These are phyloP conservation scores for Microcebus tavaratra DNA, from an alignment of 2,113 vertebrate species.

Conservation along the genomic window DNA sequence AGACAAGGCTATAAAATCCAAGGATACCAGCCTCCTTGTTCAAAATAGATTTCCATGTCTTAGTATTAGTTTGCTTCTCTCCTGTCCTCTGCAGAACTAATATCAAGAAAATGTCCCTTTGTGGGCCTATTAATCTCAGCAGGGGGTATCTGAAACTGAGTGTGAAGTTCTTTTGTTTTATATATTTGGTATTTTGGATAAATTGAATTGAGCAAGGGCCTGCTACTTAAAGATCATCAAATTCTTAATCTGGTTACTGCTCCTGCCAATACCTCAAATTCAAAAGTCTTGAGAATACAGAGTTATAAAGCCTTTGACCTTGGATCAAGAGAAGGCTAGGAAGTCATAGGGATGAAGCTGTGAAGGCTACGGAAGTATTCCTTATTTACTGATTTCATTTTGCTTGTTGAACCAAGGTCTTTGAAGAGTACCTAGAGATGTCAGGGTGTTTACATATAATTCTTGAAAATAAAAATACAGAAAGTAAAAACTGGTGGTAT, in stretches of 20 bases:
- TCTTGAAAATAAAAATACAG: background rate
- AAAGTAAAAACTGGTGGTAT: background rate
- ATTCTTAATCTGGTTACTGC: background rate
- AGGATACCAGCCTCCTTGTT: background rate
- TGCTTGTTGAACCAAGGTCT: background rate
- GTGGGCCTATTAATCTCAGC: background rate
- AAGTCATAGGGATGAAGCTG: background rate
- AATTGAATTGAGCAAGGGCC: background rate
- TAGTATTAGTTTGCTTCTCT: background rate
- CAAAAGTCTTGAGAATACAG: background rate
- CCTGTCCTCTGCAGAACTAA: background rate
- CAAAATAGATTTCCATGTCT: background rate
- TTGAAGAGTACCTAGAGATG: background rate
- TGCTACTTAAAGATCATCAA: background rate
- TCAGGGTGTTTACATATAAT: background rate
- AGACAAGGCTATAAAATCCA: background rate
- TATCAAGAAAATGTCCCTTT: background rate
- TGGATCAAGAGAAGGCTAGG: background rate
- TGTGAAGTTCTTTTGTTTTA: background rate
- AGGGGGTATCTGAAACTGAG: background rate
- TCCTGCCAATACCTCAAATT: background rate
- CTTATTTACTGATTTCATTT: background rate
- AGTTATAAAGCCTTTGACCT: background rate
- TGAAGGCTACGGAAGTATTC: background rate
- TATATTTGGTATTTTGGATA: background rate